Base-by-base conservation (phyloP, 2,888 invertebrate genomes). In the Ophion slaviceki region DNA sequence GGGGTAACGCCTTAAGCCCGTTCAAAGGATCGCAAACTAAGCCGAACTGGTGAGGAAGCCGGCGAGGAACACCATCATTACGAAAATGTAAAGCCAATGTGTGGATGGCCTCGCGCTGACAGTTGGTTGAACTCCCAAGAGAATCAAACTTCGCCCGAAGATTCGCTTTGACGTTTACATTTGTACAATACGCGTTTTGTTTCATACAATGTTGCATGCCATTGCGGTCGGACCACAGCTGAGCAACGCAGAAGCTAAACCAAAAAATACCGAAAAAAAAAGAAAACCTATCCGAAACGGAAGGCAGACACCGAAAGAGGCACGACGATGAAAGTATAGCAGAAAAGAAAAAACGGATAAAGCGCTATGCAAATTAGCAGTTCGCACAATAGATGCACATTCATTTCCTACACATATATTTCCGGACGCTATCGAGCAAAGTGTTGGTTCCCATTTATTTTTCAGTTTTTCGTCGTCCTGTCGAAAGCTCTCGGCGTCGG, bases 61-160 rank as follows among this genome's bases (percentile, higher is more conserved):
- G 8, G 5, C n/a, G 11, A 10, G n/a, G 32, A 14, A 66, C 3
- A 57, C 2, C 47, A 20, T 32, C 1, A 14, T 5, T 36, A 20
- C 45, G 8, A 53, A 53, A 57, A 74, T 47, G 45, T 8, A 47
- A 61, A 61, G 45, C n/a, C 32, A 11, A 36, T 68, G 7, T 10
- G 24, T 0, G 8, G 8, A 61, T 57, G 72, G 45, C 40, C 40
- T 40, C 40, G 40, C 40, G 40, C 14, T 71, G 76, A 71, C 76
- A 82, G 82, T 76, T 82, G 82, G 70, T 82, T 82, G 40, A 75
- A 82, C 76, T 64, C 45, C 53, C 70, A 47, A 67, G 2, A 67
- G 59, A 76, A 36, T 81, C 67, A 53, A 53, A 4, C 40, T 24
- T 36, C 20, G 53, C 28, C 40, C 14, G 62, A 79, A 17, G 53